A percentile compares a stretch with the other conserved stretches of the same genome.
Conservation (phyloP, 37 sponge, comb jelly and placozoan species). For the Beroe forskalii region DNA sequence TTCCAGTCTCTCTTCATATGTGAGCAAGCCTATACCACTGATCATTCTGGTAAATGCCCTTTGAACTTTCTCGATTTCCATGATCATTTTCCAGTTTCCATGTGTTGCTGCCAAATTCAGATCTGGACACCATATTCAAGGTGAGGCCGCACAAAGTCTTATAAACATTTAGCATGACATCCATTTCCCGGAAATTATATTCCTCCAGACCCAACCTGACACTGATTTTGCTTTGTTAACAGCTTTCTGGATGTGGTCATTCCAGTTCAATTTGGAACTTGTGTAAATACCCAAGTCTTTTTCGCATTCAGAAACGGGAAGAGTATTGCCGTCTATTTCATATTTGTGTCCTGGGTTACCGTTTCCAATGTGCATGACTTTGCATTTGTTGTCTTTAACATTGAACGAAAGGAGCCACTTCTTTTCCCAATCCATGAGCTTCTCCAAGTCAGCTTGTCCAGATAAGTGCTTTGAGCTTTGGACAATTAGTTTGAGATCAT, state of each 20-base stretch:
- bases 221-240: not conserved
- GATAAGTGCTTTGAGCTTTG: not conserved
- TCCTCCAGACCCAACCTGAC: not conserved
- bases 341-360: not conserved
- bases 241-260: not conserved
- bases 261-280: not conserved
- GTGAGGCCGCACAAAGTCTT: not conserved
- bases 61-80: not conserved
- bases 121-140: constrained; percentile 10
- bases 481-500: not conserved
- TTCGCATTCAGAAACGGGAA: not conserved
- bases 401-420: constrained; percentile 10
- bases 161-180: not conserved
- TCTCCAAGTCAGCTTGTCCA: not conserved
- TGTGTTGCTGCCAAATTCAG: constrained; percentile 17
- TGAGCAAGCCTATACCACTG: not conserved
- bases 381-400: not conserved
- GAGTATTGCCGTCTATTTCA: not conserved
- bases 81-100: constrained; percentile 5
- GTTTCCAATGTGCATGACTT: not conserved
- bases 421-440: not conserved
- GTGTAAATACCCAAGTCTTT: not conserved
- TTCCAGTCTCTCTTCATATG: not conserved
- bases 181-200: not conserved
- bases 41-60: constrained; percentile 13